Evolutionary conservation across 2,888 invertebrate species (phyloP).

Genomic region (Ennomos quercinarius): DNA sequence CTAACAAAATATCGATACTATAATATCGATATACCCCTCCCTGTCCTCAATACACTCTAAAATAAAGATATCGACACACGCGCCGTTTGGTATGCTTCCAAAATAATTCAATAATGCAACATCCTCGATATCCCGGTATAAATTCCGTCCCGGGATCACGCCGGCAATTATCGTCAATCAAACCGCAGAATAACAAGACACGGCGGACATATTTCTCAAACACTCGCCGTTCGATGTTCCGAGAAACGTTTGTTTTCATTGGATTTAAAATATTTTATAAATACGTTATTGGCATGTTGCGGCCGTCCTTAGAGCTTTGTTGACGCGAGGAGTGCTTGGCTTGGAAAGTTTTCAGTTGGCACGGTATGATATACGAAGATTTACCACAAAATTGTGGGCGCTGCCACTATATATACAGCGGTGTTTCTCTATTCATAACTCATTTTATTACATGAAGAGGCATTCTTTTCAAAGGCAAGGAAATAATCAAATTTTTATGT

Average conservation of each 20-base stretch:
- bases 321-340: constrained; percentile 10
- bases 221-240: constrained; percentile 43
- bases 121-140: constrained; percentile 33
- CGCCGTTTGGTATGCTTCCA: constrained; percentile 36
- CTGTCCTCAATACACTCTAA: constrained; percentile 3
- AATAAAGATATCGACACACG: constrained; percentile 24
- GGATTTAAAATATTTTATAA: constrained; percentile 59
- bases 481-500: too few species aligned
- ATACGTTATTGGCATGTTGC: constrained; percentile 40
- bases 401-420: too few species aligned
- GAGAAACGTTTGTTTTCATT: constrained; percentile 64
- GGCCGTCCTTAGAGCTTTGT: constrained; percentile 26
- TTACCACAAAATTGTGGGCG: too few species aligned
- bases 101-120: constrained; percentile 36
- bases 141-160: constrained; percentile 32
- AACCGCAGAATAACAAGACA: constrained; percentile 49
- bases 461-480: too few species aligned
- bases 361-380: too few species aligned
- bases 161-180: constrained; percentile 57
- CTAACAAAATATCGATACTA: too few species aligned
- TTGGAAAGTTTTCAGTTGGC: too few species aligned
- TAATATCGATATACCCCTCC: too few species aligned
- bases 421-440: too few species aligned
- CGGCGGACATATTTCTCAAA: constrained; percentile 44
- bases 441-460: too few species aligned